Evolutionary conservation across 1,140 invertebrate genomes (phyloP), one percentile per base, ranked within the genome.

Genomic region (Leptopilina clavipes): DNA sequence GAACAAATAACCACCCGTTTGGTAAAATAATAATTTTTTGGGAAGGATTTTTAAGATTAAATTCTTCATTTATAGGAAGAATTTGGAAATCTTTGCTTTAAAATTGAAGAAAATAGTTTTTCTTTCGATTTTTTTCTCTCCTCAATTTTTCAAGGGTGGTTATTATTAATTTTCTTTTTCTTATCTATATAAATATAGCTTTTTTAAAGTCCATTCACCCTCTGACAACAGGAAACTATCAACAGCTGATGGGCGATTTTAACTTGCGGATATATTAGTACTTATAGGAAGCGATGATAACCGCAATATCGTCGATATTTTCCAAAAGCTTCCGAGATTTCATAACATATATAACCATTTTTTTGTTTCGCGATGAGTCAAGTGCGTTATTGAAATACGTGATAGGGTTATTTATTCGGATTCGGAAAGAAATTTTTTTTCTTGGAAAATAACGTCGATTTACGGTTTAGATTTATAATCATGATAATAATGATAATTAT

Each of bases 151-250:
- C 59, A 82, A 75, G 83, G 76, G 77, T 81, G 78, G 48, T 84
- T 45, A 43, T 80, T 45, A 52, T 78, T 78, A 77, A 81, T 76
- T 76, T 76, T 37, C 40, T 48, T 79, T 77, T 81, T 79, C 73
- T 71, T 79, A 77, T 31, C n/a, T n/a, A 77, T 83, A 65, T 65
- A 37, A 65, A 65, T 65, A 65, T 65, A 65, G 59, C 59, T 2
- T 2, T 31, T 31, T 31, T 6, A 83, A 73, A 82, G 82, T 84
- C 73, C 79, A 76, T 79, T 77, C 75, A 85, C 82, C 85, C 85
- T 85, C 85, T 86, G 85, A 85, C 84, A 85, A 85, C 83, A 82
- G 84, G 70, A 73, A 84, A 81, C 76, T 80, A 80, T 75, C 44
- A 78, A 80, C 79, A 76, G 73, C 73, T 48, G n/a, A n/a, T n/a